These are phyloP conservation scores for Thaumetopoea pityocampa DNA, from an alignment of 1,140 invertebrate species.

Conservation along the genomic window DNA sequence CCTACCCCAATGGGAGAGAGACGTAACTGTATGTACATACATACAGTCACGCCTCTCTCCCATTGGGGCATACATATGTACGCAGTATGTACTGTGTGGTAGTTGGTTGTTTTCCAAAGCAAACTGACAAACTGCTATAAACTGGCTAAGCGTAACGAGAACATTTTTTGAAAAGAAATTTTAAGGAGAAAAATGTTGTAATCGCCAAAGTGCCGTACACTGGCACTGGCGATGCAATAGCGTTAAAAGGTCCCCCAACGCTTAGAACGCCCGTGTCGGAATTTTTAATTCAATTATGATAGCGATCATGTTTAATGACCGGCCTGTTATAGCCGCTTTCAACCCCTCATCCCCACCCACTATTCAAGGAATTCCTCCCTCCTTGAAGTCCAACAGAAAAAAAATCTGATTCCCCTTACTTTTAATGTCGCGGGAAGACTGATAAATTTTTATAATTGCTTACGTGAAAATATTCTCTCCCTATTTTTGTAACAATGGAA, in stretches of 20 bases:
- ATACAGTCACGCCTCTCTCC: too few species aligned
- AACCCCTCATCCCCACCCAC: conserved; percentile 21
- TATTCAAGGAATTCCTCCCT: conserved; percentile 20
- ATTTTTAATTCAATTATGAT: conserved; percentile 75
- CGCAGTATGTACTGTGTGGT: too few species aligned
- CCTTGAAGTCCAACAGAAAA: conserved; percentile 12
- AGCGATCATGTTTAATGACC: conserved; percentile 69
- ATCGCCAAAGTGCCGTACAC: conserved; percentile 1
- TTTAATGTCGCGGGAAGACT: conserved; percentile 33
- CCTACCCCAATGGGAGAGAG: too few species aligned
- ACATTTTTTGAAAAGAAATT: background rate
- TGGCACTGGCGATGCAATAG: conserved; percentile 12
- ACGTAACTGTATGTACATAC: too few species aligned
- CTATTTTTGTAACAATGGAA: background rate
- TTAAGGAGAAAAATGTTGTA: conserved; percentile 3
- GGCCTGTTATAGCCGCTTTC: conserved; percentile 42
- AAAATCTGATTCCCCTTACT: conserved; percentile 12
- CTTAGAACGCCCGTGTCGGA: conserved; percentile 53
- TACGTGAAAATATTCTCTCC: conserved; percentile 16
- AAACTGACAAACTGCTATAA: too few species aligned
- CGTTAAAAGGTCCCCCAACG: conserved; percentile 14
- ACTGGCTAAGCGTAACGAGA: background rate
- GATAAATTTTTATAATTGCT: conserved; percentile 36
- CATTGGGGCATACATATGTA: too few species aligned
- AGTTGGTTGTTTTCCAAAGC: too few species aligned